Conservation (phyloP, 2,888 invertebrate species). For the Plebejus anna region DNA sequence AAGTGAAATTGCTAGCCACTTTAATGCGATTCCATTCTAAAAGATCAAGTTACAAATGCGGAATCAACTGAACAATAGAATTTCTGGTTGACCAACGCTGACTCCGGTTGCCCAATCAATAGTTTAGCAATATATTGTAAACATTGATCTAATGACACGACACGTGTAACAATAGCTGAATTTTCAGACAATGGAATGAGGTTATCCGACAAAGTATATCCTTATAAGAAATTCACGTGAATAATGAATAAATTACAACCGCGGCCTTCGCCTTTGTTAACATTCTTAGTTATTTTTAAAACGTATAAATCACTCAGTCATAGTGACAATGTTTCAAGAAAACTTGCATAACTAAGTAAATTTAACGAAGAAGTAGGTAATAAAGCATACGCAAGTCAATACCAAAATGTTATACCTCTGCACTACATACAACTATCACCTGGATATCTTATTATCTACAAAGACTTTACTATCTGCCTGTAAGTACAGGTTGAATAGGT, state of each 20-base stretch:
- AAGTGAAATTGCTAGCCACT: background rate
- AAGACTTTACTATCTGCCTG: background rate
- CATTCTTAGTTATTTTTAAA: constrained; percentile 23
- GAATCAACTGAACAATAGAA: constrained; percentile 16
- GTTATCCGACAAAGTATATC: constrained; percentile 18
- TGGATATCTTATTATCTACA: background rate
- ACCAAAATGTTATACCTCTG: background rate
- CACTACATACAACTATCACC: background rate
- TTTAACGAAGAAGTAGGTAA: background rate
- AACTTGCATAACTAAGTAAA: background rate
- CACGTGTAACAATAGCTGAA: constrained; percentile 19
- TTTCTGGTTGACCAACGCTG: constrained; percentile 10
- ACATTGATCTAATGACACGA: constrained; percentile 27
- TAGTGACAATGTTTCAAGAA: background rate
- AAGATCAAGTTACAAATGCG: constrained; percentile 9
- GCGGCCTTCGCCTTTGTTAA: constrained; percentile 15
- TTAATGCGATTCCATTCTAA: background rate
- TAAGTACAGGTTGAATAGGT: background rate
- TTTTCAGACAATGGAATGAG: constrained; percentile 24
- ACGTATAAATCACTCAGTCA: constrained; percentile 5
- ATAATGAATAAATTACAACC: constrained; percentile 13
- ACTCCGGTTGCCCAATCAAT: constrained; percentile 6
- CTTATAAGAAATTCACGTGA: constrained; percentile 20
- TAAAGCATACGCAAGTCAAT: background rate
- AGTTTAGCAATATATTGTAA: constrained; percentile 17